Percentiles rank a stretch among this genome's conserved stretches.
phyloP scores from a whole-genome alignment of 2,113 vertebrate species.

The Nannobrachium achirus region DNA sequence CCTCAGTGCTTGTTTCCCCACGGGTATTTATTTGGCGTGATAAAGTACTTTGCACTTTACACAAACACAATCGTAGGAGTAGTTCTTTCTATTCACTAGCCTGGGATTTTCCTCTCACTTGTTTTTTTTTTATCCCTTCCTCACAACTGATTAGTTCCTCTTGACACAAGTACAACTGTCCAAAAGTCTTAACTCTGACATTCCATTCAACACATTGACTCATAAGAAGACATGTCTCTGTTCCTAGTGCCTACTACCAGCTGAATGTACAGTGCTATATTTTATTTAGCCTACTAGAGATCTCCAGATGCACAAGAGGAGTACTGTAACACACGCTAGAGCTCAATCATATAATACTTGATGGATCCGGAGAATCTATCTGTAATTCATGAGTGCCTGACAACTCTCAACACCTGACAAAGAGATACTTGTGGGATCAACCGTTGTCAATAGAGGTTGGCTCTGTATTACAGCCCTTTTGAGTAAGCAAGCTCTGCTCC shows the following conservation, averaged over 20 bases:
- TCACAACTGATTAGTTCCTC: slow-evolving; percentile 30
- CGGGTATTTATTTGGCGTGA: slow-evolving; percentile 31
- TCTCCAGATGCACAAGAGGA: slow-evolving; percentile 52
- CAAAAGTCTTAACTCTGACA: slow-evolving; percentile 50
- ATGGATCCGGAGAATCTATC: slow-evolving; percentile 60
- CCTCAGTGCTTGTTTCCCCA: slow-evolving; percentile 20
- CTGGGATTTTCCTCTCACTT: slow-evolving; percentile 26
- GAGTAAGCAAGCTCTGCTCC: slow-evolving; percentile 35
- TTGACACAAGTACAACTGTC: slow-evolving; percentile 38
- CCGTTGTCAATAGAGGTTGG: slow-evolving; percentile 50
- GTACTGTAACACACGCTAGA: slow-evolving; percentile 47
- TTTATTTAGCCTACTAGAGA: slow-evolving; percentile 74
- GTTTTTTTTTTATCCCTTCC: no score
- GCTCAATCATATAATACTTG: slow-evolving; percentile 59
- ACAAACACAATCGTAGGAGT: slow-evolving; percentile 35
- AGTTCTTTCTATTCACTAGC: slow-evolving; percentile 40
- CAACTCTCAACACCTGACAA: slow-evolving; percentile 69
- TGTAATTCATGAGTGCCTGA: slow-evolving; percentile 76
- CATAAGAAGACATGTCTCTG: slow-evolving; percentile 59
- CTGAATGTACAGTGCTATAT: slow-evolving; percentile 55
- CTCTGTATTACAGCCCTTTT: slow-evolving; percentile 54
- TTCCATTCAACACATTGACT: slow-evolving; percentile 60
- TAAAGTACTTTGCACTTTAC: slow-evolving; percentile 14
- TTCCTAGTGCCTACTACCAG: slow-evolving; percentile 57
- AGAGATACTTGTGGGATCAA: slow-evolving; percentile 63